Evolutionary conservation across 2,797 vertebrate genomes (phyloP).

Genomic region (Lateolabrax maculatus): DNA sequence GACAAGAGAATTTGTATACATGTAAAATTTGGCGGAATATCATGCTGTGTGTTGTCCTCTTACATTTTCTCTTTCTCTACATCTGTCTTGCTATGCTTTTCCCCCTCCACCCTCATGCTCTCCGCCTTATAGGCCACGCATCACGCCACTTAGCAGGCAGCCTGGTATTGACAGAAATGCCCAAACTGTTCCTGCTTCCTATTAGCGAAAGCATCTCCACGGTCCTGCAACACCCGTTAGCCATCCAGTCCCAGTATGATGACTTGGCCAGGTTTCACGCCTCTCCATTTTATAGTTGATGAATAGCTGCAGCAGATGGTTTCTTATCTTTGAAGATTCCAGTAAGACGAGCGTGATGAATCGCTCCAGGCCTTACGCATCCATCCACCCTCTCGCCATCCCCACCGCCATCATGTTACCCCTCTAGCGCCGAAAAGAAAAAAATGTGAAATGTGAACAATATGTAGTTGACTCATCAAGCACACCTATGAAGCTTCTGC

Average conservation of each 20-base stretch:
- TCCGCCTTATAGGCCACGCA: slow-evolving; percentile 32
- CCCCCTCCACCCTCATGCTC: slow-evolving; percentile 11
- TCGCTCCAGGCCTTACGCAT: slow-evolving; percentile 83
- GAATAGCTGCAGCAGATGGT: slow-evolving; percentile 95
- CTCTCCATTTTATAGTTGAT: slow-evolving; percentile 91
- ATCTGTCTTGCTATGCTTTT: slow-evolving; percentile 41
- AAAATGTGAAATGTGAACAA: slow-evolving; percentile 82
- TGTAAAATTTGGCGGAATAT: not conserved
- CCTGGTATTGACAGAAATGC: slow-evolving; percentile 61
- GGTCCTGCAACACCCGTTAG: slow-evolving; percentile 89
- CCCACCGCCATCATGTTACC: slow-evolving; percentile 28
- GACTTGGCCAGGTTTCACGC: slow-evolving; percentile 89
- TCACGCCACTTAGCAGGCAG: slow-evolving; percentile 64
- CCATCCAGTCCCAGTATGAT: slow-evolving; percentile 85
- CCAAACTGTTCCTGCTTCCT: slow-evolving; percentile 81
- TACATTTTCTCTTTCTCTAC: slow-evolving; percentile 27
- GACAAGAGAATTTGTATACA: slow-evolving; percentile 16
- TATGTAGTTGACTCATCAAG: slow-evolving; percentile 74
- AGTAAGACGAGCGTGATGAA: slow-evolving; percentile 92
- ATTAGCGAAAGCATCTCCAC: slow-evolving; percentile 88
- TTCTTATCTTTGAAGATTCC: slow-evolving; percentile 95
- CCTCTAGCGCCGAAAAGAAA: slow-evolving; percentile 45
- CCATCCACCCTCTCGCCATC: slow-evolving; percentile 21
- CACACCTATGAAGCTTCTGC: slow-evolving; percentile 73
- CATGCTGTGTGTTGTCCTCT: not conserved